phyloP scores from a whole-genome alignment of 2,888 invertebrate genomes.

The Oconnorella tubifera region DNA sequence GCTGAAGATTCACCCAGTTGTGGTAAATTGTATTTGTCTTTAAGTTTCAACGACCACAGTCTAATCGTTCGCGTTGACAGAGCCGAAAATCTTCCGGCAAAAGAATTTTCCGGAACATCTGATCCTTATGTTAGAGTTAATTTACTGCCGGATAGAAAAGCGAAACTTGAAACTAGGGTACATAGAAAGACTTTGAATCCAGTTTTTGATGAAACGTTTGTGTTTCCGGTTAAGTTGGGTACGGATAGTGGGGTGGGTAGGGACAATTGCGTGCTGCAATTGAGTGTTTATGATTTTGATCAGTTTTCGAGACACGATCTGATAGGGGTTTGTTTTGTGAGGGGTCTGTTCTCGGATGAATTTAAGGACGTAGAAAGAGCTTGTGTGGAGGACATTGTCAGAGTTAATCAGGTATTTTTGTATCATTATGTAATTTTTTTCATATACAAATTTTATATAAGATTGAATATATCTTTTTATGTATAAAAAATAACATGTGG shows the following conservation, averaged over 20 bases:
- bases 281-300: slow-evolving; percentile 84
- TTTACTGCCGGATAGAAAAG: slow-evolving; percentile 77
- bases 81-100: slow-evolving; percentile 74
- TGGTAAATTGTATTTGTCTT: slow-evolving; percentile 63
- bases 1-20: neutral
- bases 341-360: slow-evolving; percentile 60
- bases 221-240: slow-evolving; percentile 71
- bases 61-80: slow-evolving; percentile 72
- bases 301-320: slow-evolving; percentile 81
- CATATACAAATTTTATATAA: no score
- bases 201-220: slow-evolving; percentile 78
- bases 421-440: no score
- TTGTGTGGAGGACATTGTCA: slow-evolving; percentile 66
- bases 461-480: no score
- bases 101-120: slow-evolving; percentile 78
- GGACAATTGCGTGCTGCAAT: slow-evolving; percentile 62
- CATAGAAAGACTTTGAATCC: slow-evolving; percentile 77
- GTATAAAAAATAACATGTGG: no score
- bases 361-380: neutral
- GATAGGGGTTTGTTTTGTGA: slow-evolving; percentile 78
- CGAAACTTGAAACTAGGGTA: slow-evolving; percentile 56
- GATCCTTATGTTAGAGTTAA: slow-evolving; percentile 85
- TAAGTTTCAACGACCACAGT: slow-evolving; percentile 76
- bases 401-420: slow-evolving; percentile 57
- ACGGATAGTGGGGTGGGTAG: neutral